Evolutionary conservation across 1,140 invertebrate species (phyloP).

Genomic region (Zaprionus lachaisei): DNA sequence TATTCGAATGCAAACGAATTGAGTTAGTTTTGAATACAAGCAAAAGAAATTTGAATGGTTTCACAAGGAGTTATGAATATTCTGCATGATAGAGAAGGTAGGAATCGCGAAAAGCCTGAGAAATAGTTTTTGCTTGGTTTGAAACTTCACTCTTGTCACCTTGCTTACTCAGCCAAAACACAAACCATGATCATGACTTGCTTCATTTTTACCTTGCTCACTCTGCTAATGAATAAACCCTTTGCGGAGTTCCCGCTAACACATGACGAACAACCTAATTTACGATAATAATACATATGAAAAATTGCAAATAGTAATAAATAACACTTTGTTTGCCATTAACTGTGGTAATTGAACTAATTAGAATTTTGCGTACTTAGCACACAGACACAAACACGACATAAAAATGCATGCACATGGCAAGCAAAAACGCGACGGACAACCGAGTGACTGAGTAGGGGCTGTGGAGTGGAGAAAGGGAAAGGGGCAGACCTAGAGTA

Average conservation of each 20-base stretch:
- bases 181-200: not conserved
- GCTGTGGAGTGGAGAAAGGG: no score
- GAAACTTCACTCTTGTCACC: not conserved
- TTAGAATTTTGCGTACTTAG: constrained; percentile 21
- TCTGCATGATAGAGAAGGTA: not conserved
- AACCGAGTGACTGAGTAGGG: not conserved
- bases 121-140: not conserved
- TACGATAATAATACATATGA: not conserved
- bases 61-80: not conserved
- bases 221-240: not conserved
- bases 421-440: not conserved
- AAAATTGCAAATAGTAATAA: constrained; percentile 23
- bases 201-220: not conserved
- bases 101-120: not conserved
- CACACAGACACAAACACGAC: constrained; percentile 4
- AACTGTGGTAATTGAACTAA: constrained; percentile 24
- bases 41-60: not conserved
- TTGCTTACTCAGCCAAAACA: not conserved
- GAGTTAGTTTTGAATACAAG: constrained; percentile 29
- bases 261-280: not conserved
- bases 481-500: not conserved
- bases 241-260: not conserved
- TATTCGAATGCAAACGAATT: constrained; percentile 35
- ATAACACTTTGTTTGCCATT: constrained; percentile 11
- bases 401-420: constrained; percentile 5